Evolutionary conservation across 2,113 vertebrate species (phyloP).

Genomic region (Connochaetes taurinus): DNA sequence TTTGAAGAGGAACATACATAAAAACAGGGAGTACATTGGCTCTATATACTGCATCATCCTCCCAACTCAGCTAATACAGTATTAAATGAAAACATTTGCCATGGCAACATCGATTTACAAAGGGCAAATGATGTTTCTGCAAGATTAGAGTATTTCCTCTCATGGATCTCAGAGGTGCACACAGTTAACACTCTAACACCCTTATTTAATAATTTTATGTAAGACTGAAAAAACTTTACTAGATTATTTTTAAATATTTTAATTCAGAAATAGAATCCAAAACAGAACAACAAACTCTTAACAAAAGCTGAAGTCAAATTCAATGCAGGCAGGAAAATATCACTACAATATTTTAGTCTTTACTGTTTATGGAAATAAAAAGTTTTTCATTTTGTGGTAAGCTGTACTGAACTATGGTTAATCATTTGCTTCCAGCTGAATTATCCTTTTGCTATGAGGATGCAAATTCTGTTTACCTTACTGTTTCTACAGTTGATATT

Average conservation of each 20-base stretch:
- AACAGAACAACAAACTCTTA: neutral
- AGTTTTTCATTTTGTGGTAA: neutral
- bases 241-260: neutral
- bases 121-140: constrained; percentile 40
- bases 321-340: neutral
- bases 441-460: constrained; percentile 32
- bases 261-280: constrained; percentile 12
- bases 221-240: neutral
- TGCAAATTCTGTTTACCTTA: constrained; percentile 8
- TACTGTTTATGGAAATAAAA: neutral
- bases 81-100: constrained; percentile 19
- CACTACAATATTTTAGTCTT: neutral
- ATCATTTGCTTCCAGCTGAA: constrained; percentile 7
- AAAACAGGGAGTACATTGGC: neutral
- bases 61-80: constrained; percentile 11
- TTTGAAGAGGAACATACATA: neutral
- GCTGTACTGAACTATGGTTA: neutral
- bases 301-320: neutral
- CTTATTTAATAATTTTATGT: neutral
- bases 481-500: neutral
- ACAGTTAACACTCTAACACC: neutral
- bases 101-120: constrained; percentile 49
- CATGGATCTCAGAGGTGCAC: neutral
- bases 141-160: constrained; percentile 23
- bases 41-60: neutral